Conservation (phyloP, 2,888 invertebrate genomes). For the Apodemia duryi region DNA sequence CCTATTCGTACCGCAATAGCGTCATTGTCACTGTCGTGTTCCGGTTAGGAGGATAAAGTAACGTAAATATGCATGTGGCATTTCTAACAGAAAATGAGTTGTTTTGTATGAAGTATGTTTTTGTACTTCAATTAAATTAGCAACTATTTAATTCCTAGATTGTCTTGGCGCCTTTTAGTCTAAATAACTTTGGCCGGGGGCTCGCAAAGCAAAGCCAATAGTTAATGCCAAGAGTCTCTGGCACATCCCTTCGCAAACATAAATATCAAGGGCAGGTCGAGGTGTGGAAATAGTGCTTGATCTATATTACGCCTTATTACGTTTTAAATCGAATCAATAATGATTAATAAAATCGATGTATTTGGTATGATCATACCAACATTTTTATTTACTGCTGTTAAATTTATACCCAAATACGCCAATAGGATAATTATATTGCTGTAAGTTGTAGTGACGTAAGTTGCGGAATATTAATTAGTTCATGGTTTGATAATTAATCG, state of each 20-base stretch:
- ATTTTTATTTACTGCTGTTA: no score
- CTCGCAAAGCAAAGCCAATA: slow-evolving; percentile 48
- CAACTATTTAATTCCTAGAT: slow-evolving; percentile 20
- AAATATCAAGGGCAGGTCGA: slow-evolving; percentile 51
- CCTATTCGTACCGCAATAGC: no score
- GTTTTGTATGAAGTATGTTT: no score
- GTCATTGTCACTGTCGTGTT: no score
- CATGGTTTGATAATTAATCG: no score
- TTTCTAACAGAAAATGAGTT: no score
- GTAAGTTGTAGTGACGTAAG: no score
- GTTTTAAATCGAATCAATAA: neutral
- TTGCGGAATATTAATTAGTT: no score
- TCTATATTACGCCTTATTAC: neutral
- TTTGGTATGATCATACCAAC: neutral
- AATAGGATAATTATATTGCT: no score
- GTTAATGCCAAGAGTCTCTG: slow-evolving; percentile 59
- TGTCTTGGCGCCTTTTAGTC: slow-evolving; percentile 63
- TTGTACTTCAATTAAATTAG: neutral
- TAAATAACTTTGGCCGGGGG: slow-evolving; percentile 64
- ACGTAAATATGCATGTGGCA: no score
- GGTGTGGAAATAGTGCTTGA: slow-evolving; percentile 37
- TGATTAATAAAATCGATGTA: neutral
- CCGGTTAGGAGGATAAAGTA: no score
- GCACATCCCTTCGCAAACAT: slow-evolving; percentile 59
- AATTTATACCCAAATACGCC: no score